phyloP scores from a whole-genome alignment of 1,140 invertebrate genomes.

The Tetramorium simillimum region DNA sequence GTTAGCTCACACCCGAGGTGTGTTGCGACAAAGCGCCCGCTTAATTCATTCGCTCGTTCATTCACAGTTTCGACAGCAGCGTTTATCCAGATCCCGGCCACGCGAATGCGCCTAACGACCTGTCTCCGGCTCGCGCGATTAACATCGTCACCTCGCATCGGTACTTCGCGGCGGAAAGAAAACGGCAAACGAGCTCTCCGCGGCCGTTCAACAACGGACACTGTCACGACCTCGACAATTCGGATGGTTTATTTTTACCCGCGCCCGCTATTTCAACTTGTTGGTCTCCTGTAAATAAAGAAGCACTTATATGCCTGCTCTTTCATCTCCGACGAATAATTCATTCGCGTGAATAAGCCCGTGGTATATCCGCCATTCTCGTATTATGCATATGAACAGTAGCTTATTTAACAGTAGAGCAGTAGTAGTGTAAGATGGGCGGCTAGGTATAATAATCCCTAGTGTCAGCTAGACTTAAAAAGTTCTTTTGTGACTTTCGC shows the following conservation, averaged over 20 bases:
- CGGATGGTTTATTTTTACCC: conserved; percentile 65
- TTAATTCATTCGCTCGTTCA: conserved; percentile 55
- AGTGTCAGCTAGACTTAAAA: no score
- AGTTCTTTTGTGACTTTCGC: no score
- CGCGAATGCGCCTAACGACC: conserved; percentile 54
- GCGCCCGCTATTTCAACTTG: conserved; percentile 43
- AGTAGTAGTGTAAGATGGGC: no score
- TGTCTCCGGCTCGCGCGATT: conserved; percentile 58
- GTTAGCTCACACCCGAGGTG: conserved; percentile 18
- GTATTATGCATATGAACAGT: neutral
- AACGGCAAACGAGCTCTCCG: conserved; percentile 1
- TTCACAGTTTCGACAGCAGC: conserved; percentile 50
- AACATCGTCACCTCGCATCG: conserved; percentile 45
- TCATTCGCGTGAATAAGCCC: neutral
- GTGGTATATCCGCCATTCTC: neutral
- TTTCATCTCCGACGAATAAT: conserved; percentile 18
- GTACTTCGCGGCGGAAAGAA: neutral
- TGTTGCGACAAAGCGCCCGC: conserved; percentile 41
- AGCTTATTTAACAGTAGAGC: neutral
- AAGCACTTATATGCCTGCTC: neutral
- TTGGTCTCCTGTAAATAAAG: conserved; percentile 48
- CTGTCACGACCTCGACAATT: conserved; percentile 56
- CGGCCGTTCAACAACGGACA: conserved; percentile 43
- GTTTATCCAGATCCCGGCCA: conserved; percentile 44
- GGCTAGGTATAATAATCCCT: no score